These are phyloP conservation scores for Lophotriccus pileatus DNA, from an alignment of 2,797 vertebrate species.

Conservation along the genomic window DNA sequence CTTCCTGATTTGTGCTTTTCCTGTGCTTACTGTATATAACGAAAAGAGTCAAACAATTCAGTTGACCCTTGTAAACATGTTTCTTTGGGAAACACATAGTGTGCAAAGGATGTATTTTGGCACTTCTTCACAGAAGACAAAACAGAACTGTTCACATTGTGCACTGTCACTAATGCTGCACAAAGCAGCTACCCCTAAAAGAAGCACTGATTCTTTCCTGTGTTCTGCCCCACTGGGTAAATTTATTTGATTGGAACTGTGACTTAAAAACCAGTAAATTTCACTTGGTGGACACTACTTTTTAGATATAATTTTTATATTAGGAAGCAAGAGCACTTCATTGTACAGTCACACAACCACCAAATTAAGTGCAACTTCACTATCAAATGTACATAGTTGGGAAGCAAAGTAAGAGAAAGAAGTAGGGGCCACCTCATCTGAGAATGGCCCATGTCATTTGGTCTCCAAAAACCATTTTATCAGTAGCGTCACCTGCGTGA, in stretches of 20 bases:
- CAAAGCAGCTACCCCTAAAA: background rate
- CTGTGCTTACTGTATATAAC: background rate
- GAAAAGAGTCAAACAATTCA: background rate
- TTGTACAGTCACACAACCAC: background rate
- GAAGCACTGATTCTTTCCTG: background rate
- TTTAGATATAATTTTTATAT: background rate
- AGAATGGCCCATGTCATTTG: rapidly evolving
- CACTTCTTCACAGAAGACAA: background rate
- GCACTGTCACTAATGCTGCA: background rate
- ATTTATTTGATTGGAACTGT: background rate
- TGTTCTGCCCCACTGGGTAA: background rate
- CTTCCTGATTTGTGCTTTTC: background rate
- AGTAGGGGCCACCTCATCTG: background rate
- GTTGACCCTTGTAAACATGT: background rate
- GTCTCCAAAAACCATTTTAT: background rate
- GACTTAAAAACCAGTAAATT: background rate
- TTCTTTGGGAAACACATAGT: background rate
- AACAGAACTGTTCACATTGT: background rate
- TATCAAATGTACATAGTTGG: background rate
- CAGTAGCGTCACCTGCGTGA: background rate
- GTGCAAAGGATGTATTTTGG: background rate
- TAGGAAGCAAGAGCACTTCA: background rate
- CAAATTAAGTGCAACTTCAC: background rate
- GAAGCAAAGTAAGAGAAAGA: background rate
- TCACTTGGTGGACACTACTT: background rate